Evolutionary conservation across 2,888 invertebrate species (phyloP), one percentile per base, ranked within the genome.

Genomic region (Sesia apiformis): DNA sequence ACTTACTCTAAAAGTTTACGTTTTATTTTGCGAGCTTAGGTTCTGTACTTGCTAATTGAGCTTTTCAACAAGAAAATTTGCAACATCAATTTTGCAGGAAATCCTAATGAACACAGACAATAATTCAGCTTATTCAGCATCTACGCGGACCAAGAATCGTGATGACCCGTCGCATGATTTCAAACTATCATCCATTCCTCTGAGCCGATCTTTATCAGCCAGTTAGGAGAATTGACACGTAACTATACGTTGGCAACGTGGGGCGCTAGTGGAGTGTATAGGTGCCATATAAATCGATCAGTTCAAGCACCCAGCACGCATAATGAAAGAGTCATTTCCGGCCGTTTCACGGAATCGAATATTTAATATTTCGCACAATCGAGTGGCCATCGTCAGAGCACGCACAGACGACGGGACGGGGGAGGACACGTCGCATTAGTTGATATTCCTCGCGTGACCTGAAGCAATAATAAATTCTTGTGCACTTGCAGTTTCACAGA

Each of bases 401-500:
- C 75, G 76, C 77, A 72, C 70, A 65, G 70, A 64, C 71, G 67
- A 67, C 71, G 66, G 70, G 66, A 63, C 70, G 65, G 65, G 69
- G 65, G 38, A 38, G 39, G 43, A 53, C 57, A 69, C 59, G 57
- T 64, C 57, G 55, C 69, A n/a, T 71, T 74, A 66, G 67, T 88
- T 83, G 80, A 75, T 80, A 89, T 87, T 78, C 88, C 68, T 78
- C 76, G 78, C 80, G 78, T 78, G 79, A 73, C 74, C 66, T 58
- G 58, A 60, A 64, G 70, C 78, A 74, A 84, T 86, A 81, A 86
- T 85, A 84, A 78, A 88, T 87, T 83, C 87, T 79, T 81, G 80
- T 86, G 86, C 87, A 88, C 85, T 88, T 87, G 86, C 87, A 87
- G 77, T 85, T 86, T 88, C 80, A 77, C 78, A 81, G 74, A 78